phyloP scores from a whole-genome alignment of 2,888 invertebrate genomes.

The Heliconius ismenius region DNA sequence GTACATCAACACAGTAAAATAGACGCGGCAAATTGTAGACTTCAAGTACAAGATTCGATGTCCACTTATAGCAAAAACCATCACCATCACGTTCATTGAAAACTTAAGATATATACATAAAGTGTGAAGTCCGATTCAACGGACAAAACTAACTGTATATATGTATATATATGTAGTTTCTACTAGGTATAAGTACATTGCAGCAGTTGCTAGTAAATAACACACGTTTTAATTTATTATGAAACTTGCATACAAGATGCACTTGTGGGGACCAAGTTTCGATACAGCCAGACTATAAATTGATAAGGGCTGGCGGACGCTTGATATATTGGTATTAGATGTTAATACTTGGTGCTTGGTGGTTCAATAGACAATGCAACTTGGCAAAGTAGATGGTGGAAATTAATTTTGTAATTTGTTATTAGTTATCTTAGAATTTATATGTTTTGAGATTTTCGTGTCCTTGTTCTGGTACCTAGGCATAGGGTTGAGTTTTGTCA shows the following conservation, averaged over 20 bases:
- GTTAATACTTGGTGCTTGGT: constrained; percentile 40
- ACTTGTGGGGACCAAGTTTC: constrained; percentile 70
- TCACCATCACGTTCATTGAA: background rate
- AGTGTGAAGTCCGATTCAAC: constrained; percentile 3
- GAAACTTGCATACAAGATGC: constrained; percentile 66
- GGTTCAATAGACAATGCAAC: constrained; percentile 18
- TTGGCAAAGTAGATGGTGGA: background rate
- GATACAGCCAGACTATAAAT: constrained; percentile 75
- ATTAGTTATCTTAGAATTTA: background rate
- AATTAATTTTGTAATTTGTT: constrained; percentile 18
- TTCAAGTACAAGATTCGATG: background rate
- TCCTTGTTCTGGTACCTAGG: no score
- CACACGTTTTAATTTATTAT: constrained; percentile 73
- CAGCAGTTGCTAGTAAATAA: constrained; percentile 55
- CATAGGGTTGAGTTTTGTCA: no score
- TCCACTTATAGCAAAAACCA: background rate
- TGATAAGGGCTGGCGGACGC: constrained; percentile 62
- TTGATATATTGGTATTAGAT: constrained; percentile 51
- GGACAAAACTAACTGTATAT: background rate
- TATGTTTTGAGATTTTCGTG: background rate
- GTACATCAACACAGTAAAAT: background rate
- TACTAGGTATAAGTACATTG: background rate
- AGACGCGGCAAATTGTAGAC: background rate
- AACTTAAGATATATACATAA: constrained; percentile 10
- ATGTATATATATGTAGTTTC: background rate